Base-by-base conservation (phyloP, 2,888 invertebrate genomes). In the Melanostoma mellinum region DNA sequence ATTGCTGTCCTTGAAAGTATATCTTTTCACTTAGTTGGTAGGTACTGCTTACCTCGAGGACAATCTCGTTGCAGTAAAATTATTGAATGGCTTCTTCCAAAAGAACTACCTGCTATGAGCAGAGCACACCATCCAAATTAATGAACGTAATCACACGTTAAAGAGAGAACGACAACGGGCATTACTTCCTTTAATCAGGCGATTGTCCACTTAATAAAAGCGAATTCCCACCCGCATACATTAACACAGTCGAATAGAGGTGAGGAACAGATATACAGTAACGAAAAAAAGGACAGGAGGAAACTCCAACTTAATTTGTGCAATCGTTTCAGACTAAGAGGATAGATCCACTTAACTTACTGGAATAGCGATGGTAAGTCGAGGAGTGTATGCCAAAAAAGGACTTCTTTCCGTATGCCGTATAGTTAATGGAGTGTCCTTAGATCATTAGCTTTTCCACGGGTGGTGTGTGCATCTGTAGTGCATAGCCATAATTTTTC, bases 141-240 rank as follows among this genome's bases (percentile, higher is more conserved):
- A 82, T 82, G 77, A 72, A 77, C 56, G 67, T 82, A 77, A 82
- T 82, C 77, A 61, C 67, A 73, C 61, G 81, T 58, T 77, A 73
- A 76, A 72, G 72, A 42, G 72, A 44, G 67, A 76, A 71, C 76
- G 77, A 82, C 81, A 82, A 77, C 55, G 67, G 67, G 72, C 67
- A 73, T 77, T 77, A 77, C 77, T 76, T 82, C 61, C 72, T 61
- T 77, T 73, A 82, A 68, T 77, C 77, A 67, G 72, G 55, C 81
- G 48, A 77, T 82, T 77, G 81, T 72, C 77, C 81, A 73, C 81
- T 82, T 82, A 77, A 77, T 82, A 72, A 72, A 72, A 35, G 42
- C 35, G 38, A 52, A 52, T 48, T 53, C 53, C 65, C 52, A 53
- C 20, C 30, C 10, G 42, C 38, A 65, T 9, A 35, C 8, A 46